phyloP scores from a whole-genome alignment of 2,113 vertebrate species.

The Hoplias malabaricus region DNA sequence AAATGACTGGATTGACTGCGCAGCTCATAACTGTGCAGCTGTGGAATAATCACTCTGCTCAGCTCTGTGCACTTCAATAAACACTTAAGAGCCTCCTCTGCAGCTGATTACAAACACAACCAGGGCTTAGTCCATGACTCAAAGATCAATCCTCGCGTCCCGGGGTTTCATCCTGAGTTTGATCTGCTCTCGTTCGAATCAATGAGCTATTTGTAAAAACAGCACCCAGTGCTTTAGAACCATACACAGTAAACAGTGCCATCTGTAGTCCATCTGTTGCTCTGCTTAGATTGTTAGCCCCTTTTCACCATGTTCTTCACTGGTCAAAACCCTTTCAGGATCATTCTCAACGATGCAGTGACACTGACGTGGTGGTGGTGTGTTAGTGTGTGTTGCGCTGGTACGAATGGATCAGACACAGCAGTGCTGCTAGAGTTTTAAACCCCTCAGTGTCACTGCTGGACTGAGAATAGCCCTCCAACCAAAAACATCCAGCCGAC shows the following conservation, averaged over 20 bases:
- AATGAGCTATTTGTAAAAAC: conserved; percentile 13
- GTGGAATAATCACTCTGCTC: conserved; percentile 20
- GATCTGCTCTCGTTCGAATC: not conserved
- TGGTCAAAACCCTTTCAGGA: no score
- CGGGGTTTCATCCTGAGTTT: not conserved
- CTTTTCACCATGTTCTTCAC: no score
- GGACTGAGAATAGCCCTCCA: no score
- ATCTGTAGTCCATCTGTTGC: no score
- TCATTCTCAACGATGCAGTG: no score
- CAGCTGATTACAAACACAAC: conserved; percentile 20
- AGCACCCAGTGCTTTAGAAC: not conserved
- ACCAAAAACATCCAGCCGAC: no score
- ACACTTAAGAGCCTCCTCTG: not conserved
- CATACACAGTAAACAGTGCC: not conserved
- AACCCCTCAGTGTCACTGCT: no score
- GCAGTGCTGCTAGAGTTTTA: no score
- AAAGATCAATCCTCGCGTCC: not conserved
- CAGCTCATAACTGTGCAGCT: not conserved
- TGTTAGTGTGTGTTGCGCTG: no score
- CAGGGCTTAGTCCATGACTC: not conserved
- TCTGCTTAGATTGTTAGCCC: no score
- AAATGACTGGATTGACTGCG: not conserved
- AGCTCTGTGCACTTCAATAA: conserved; percentile 11
- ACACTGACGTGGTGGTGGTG: no score
- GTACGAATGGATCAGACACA: no score